Percentiles rank a stretch among this genome's conserved stretches.
These are phyloP conservation scores for Lipophrys pholis DNA, from an alignment of 2,113 vertebrate genomes.

Conservation along the genomic window DNA sequence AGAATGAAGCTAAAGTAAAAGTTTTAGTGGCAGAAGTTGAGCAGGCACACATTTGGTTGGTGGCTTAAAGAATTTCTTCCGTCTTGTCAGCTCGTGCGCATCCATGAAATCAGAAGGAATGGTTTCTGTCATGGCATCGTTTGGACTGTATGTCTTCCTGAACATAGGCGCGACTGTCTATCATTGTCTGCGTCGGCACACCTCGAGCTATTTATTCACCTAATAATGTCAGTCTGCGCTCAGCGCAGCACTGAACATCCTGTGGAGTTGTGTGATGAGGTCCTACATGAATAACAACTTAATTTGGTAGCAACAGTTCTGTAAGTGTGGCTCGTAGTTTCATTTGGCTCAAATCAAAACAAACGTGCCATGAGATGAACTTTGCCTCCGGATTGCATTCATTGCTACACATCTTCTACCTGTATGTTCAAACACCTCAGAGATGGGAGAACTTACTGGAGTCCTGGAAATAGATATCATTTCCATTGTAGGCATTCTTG, in stretches of 20 bases:
- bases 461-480: slow-evolving; percentile 97
- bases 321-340: background rate
- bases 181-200: slow-evolving; percentile 36
- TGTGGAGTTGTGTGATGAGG: slow-evolving; percentile 27
- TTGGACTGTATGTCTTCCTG: slow-evolving; percentile 44
- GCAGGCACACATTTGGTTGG: slow-evolving; percentile 33
- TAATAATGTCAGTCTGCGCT: slow-evolving; percentile 56
- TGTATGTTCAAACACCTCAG: background rate
- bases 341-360: slow-evolving; percentile 23
- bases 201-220: slow-evolving; percentile 51
- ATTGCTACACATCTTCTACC: background rate
- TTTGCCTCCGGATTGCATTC: slow-evolving; percentile 8
- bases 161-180: slow-evolving; percentile 21
- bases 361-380: slow-evolving; percentile 3
- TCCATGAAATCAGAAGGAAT: slow-evolving; percentile 27
- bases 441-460: slow-evolving; percentile 87
- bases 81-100: slow-evolving; percentile 45
- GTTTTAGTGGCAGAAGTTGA: slow-evolving; percentile 4
- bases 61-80: slow-evolving; percentile 9
- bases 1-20: slow-evolving; percentile 23
- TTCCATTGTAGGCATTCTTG: slow-evolving; percentile 95
- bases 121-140: slow-evolving; percentile 38
- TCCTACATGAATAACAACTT: slow-evolving; percentile 40
- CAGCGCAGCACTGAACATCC: slow-evolving; percentile 25
- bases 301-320: slow-evolving; percentile 29